phyloP scores from a whole-genome alignment of 1,140 invertebrate species.

The Mya arenaria region DNA sequence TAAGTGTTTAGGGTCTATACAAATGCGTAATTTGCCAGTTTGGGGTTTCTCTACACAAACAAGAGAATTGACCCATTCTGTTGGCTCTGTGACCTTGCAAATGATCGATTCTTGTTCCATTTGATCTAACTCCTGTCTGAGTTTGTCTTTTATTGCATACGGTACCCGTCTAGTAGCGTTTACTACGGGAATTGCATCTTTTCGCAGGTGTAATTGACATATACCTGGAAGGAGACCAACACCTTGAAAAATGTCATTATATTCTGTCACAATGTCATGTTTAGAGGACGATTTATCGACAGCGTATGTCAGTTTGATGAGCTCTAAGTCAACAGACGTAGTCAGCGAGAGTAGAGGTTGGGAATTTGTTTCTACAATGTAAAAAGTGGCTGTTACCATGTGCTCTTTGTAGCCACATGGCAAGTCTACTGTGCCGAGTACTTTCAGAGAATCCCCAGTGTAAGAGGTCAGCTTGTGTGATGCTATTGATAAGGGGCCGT shows the following conservation, averaged over 20 bases:
- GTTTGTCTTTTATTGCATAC: constrained; percentile 54
- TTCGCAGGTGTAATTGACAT: constrained; percentile 65
- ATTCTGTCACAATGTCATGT: constrained; percentile 7
- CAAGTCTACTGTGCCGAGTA: no score
- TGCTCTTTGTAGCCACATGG: no score
- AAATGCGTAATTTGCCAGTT: neutral
- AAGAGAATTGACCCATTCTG: constrained; percentile 82
- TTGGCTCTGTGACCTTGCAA: constrained; percentile 71
- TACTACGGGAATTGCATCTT: constrained; percentile 60
- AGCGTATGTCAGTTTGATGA: neutral
- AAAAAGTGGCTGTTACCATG: no score
- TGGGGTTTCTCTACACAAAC: constrained; percentile 55
- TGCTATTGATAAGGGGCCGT: no score
- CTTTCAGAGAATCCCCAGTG: no score
- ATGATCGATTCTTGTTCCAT: constrained; percentile 61
- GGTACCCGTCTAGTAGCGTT: constrained; percentile 69
- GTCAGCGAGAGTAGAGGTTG: no score
- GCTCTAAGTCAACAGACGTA: neutral
- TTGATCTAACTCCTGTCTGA: constrained; percentile 53
- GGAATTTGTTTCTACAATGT: no score
- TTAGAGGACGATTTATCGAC: neutral
- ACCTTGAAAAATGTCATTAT: constrained; percentile 56
- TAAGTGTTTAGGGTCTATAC: constrained; percentile 6
- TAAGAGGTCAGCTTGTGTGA: no score
- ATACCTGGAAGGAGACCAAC: constrained; percentile 35